Percentiles rank a stretch among this genome's conserved stretches.
Evolutionary conservation across 1,140 invertebrate species (phyloP).

Genomic region (Anadara kagoshimensis): DNA sequence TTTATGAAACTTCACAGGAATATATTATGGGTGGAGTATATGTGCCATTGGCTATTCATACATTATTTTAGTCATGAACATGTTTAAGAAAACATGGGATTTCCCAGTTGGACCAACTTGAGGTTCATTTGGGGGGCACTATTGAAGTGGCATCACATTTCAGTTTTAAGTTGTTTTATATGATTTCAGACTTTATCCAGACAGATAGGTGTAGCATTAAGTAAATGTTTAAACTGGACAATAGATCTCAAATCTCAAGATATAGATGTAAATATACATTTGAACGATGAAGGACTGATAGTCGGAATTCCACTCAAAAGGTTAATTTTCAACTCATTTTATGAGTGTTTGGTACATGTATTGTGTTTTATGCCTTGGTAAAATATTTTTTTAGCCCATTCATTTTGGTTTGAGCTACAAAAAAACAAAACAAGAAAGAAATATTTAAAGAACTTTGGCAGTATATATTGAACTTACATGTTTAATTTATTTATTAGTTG

Average conservation of each 20-base stretch:
- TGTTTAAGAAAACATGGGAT: too few species aligned
- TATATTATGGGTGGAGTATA: too few species aligned
- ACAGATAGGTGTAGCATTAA: slow-evolving; percentile 1
- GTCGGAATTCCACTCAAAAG: slow-evolving; percentile 8
- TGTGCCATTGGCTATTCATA: too few species aligned
- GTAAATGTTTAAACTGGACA: slow-evolving; percentile 5
- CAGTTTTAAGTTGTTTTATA: too few species aligned
- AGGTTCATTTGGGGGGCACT: too few species aligned
- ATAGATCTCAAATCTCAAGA: not conserved
- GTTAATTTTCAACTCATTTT: not conserved
- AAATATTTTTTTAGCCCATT: too few species aligned
- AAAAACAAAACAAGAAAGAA: not conserved
- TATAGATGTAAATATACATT: slow-evolving; percentile 11
- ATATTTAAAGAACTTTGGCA: not conserved
- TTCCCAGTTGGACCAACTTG: too few species aligned
- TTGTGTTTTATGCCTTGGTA: too few species aligned
- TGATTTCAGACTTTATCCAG: not conserved
- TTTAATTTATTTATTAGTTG: not conserved
- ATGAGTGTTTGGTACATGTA: not conserved
- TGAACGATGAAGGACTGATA: slow-evolving; percentile 5
- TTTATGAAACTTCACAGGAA: too few species aligned
- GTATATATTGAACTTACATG: not conserved
- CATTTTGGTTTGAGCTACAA: not conserved
- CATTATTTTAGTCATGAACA: too few species aligned
- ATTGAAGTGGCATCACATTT: too few species aligned